Evolutionary conservation across 2,797 vertebrate genomes (phyloP).

Genomic region (Acridotheres tristis): DNA sequence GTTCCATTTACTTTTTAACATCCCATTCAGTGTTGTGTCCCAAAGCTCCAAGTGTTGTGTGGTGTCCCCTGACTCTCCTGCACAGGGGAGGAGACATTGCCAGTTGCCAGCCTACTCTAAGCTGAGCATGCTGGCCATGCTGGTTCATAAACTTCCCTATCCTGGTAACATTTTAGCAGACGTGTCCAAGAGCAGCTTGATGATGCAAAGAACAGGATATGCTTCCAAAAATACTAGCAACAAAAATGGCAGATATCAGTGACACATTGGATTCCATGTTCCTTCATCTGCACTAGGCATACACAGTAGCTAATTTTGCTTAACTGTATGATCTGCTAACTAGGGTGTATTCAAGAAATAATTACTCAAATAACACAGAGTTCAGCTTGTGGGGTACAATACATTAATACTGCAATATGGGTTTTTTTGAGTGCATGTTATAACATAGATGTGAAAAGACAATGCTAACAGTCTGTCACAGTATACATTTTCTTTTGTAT

Average conservation of each 20-base stretch:
- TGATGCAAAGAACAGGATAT: background rate
- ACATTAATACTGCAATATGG: background rate
- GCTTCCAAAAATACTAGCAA: background rate
- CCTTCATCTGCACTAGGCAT: background rate
- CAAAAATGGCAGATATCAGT: background rate
- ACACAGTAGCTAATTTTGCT: background rate
- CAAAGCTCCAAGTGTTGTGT: background rate
- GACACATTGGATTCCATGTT: background rate
- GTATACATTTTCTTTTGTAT: background rate
- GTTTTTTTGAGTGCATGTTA: background rate
- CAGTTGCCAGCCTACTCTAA: background rate
- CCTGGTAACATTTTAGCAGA: background rate
- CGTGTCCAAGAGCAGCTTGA: background rate
- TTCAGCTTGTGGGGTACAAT: background rate
- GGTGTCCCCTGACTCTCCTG: rapidly evolving
- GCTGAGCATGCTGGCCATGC: background rate
- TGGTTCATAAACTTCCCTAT: background rate
- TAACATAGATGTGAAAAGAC: background rate
- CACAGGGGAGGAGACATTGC: background rate
- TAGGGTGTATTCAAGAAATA: background rate
- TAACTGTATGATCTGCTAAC: background rate
- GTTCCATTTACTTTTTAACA: background rate
- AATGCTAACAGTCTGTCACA: background rate
- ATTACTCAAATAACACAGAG: background rate
- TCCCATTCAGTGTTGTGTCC: background rate